phyloP scores from a whole-genome alignment of 2,113 vertebrate genomes.

The Bettongia penicillata region DNA sequence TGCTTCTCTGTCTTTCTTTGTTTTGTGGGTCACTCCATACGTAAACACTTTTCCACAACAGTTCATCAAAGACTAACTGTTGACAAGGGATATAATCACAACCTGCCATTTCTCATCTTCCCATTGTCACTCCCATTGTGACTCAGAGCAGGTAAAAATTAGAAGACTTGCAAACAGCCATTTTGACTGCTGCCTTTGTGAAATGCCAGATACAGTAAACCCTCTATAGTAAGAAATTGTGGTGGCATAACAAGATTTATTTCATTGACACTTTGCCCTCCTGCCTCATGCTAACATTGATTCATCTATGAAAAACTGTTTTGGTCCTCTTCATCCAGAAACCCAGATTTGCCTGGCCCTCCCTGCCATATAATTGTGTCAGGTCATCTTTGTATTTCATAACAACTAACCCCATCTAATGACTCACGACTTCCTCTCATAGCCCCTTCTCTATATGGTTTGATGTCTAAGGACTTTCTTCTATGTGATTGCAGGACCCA shows the following conservation, averaged over 20 bases:
- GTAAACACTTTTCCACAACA: not conserved
- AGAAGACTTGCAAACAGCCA: not conserved
- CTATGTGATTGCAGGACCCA: not conserved
- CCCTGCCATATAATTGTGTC: slow-evolving; percentile 5
- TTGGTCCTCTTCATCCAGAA: slow-evolving; percentile 1
- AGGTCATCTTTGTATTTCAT: not conserved
- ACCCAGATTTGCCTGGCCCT: not conserved
- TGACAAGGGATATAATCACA: not conserved
- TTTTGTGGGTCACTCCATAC: not conserved
- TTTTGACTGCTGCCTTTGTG: not conserved
- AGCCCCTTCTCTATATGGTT: not conserved
- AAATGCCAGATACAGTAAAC: not conserved
- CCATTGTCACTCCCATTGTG: slow-evolving; percentile 3
- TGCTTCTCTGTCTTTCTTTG: not conserved
- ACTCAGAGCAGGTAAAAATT: not conserved
- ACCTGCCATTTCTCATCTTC: not conserved
- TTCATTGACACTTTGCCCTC: not conserved
- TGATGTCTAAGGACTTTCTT: slow-evolving; percentile 2
- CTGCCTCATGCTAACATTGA: not conserved
- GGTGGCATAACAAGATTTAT: not conserved
- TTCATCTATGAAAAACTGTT: slow-evolving; percentile 16
- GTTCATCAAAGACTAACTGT: slow-evolving; percentile 10
- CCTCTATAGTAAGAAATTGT: not conserved
- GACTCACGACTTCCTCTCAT: not conserved
- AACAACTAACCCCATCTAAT: not conserved